Evolutionary conservation across 2,113 vertebrate species (phyloP), one percentile per base, ranked within the genome.

Genomic region (Erythrocercus mccallii): DNA sequence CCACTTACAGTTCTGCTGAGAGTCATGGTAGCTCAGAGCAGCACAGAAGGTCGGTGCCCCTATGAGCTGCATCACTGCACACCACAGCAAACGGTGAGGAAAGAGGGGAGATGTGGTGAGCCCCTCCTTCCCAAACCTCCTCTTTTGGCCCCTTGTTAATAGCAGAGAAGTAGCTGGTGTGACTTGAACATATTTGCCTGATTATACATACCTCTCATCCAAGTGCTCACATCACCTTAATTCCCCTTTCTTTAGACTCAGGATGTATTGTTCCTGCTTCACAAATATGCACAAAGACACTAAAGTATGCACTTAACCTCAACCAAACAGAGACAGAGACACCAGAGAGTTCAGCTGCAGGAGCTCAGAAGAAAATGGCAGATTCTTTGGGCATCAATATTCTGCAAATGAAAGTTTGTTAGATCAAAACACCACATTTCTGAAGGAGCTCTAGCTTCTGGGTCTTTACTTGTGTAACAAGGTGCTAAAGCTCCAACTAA

Each of bases 51-150:
- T 10, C 50, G 21, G 14, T 24, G 44, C 6, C 19, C 8, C 38
- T 33, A 15, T 31, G 60, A 62, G 27, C 18, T 15, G 8, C 6
- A 8, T n/a, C 78, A 40, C 30, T 31, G 44, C 33, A 66, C 47
- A 78, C 14, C 12, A 35, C 40, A 72, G 38, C 12, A 53, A 74
- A 3, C 33, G 20, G 5, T 6, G 8, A 14, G 17, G 15, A 56
- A 47, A 1, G 1, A 33, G 13, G 24, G 22, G 20, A 12, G 19
- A 31, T 7, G 6, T 6, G 1, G 15, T 12, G 14, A 87, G 7
- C 3, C 7, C 2, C 12, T 45, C 8, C 60, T 50, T 70, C 5
- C 31, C 45, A 73, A 37, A 71, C 2, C 28, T 64, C 9, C 10
- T 50, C 18, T 65, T 83, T 60, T 25, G 33, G 3, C 5, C 38